Evolutionary conservation across 2,113 vertebrate species (phyloP), one percentile per base, ranked within the genome.

Genomic region (Odontophorus gujanensis): DNA sequence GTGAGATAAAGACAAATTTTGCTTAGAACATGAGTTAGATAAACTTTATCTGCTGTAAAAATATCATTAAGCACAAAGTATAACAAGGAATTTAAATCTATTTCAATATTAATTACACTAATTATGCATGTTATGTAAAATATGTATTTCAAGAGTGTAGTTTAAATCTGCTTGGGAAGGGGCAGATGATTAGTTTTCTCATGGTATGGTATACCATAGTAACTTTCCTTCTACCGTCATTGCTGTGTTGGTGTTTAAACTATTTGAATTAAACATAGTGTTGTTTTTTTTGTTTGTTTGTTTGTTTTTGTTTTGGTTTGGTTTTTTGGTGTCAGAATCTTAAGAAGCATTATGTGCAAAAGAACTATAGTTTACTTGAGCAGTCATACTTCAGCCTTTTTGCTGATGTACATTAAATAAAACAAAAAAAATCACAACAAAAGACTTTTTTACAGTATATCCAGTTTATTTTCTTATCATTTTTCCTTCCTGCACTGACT

Each of bases 51-150:
- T 68, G 7, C 59, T 73, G 9, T 75, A 89, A 78, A 50, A 77
- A 68, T 75, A 51, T 38, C 2, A 73, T 43, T 48, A 95, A 78
- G 14, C 34, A 58, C 9, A 81, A 81, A 83, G 16, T 6, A 4
- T 85, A 76, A 36, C 47, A 82, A 20, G 81, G 13, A 72, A 89
- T 4, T 75, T 75, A 42, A 86, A 81, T 84, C 42, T 47, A 69
- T 61, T 89, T 9, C 34, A 81, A n/a, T 55, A 89, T 77, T 89
- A 95, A 91, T 80, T 76, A 45, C n/a, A 72, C 3, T 61, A 67
- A 85, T 87, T 85, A 80, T 38, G 12, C 8, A 42, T 62, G 36
- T 45, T 79, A 57, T 53, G 84, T 91, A 13, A 3, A 57, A 76
- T 55, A 74, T 32, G 11, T 86, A 32, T 80, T 85, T 94, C 48